Base-by-base conservation (phyloP, 2,888 invertebrate genomes). In the Gibbula magus region DNA sequence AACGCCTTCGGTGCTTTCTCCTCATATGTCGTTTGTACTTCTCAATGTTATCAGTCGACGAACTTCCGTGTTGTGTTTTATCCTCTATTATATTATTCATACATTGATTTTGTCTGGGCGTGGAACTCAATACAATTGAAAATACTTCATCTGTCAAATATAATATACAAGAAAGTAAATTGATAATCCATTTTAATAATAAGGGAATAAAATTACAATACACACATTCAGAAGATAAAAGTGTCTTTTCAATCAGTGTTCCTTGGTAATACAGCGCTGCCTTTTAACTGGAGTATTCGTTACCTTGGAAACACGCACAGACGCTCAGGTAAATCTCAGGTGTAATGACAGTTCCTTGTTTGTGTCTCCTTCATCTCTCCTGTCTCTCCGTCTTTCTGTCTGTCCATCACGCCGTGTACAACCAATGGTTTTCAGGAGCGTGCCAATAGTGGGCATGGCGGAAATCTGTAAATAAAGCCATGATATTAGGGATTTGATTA, bases 401-500 rank as follows among this genome's bases (percentile, higher is more conserved):
- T 10, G 20, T 39, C 18, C 29, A n/a, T 75, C 75, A 75, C 32
- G 75, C 29, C 54, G 75, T 32, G 54, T 75, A 75, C 53, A 75
- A 32, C 75, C 75, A 75, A 54, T 54, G 75, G n/a, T 25, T 54
- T 32, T 52, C 25, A 10, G 75, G 75, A 16, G 53, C 25, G 53
- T 75, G 54, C 75, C 75, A 75, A 29, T 32, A 75, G 32, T 29
- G 52, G 53, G 75, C 75, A 54, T 75, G 75, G 53, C 75, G 54
- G 54, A 53, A 75, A 22, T 75, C 75, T 75, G 75, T 75, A 52
- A 75, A 75, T 75, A 75, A 54, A 75, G 54, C 29, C 32, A 75
- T 75, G 54, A 54, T 52, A 75, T 75, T 75, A 52, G 51, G 45
- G 51, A 75, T 22, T 75, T 75, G 53, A 75, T 75, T 75, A 75